Evolutionary conservation across 2,888 invertebrate genomes (phyloP).

Genomic region (Leistus spinibarbis): DNA sequence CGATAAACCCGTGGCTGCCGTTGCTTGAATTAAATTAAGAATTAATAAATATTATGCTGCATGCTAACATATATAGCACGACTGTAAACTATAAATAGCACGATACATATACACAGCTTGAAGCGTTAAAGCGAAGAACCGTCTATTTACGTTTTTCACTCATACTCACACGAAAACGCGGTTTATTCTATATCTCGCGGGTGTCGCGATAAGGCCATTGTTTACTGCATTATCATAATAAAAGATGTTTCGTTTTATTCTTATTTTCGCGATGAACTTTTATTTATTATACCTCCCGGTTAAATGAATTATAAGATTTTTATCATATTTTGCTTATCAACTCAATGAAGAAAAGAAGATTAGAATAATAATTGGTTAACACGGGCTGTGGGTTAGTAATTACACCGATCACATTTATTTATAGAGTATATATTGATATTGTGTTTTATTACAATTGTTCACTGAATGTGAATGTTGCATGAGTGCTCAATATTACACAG

Average conservation of each 20-base stretch:
- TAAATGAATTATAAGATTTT: not conserved
- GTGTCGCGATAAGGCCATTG: conserved; percentile 20
- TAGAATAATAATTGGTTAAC: too few species aligned
- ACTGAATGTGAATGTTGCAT: not conserved
- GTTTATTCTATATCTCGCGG: conserved; percentile 3
- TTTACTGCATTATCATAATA: conserved; percentile 35
- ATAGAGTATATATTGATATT: not conserved
- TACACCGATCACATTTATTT: not conserved
- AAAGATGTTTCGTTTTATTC: conserved; percentile 25
- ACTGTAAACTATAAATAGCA: conserved; percentile 33
- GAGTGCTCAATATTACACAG: not conserved
- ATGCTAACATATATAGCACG: conserved; percentile 23
- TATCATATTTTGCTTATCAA: not conserved
- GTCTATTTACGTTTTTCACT: not conserved
- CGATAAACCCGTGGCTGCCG: conserved; percentile 13
- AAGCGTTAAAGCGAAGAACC: not conserved
- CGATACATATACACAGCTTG: not conserved
- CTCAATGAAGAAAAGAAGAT: too few species aligned
- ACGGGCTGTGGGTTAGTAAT: too few species aligned
- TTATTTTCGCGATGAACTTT: conserved; percentile 3
- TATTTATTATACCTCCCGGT: not conserved
- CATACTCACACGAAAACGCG: not conserved
- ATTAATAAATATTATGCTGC: conserved; percentile 40
- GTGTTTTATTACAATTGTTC: not conserved
- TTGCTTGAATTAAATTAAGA: conserved; percentile 37